A percentile compares a stretch with the other conserved stretches of the same genome.
Evolutionary conservation across 2,888 invertebrate genomes (phyloP).

Genomic region (Phymatocera aterrima): DNA sequence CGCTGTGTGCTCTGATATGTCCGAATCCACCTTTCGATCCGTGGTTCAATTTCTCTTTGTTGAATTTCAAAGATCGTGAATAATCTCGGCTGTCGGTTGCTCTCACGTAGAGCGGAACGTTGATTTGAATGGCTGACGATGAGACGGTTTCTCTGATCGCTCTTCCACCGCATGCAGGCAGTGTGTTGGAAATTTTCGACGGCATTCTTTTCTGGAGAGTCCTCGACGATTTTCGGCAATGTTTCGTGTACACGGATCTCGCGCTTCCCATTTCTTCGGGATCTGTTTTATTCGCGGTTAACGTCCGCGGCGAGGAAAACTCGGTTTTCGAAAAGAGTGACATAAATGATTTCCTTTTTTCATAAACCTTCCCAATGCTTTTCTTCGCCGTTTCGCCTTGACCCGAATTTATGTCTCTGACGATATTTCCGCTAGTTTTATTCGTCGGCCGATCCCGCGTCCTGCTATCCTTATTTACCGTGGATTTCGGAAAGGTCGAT

Average conservation of each 20-base stretch:
- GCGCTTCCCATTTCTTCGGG: conserved; percentile 3
- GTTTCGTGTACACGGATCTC: conserved; percentile 24
- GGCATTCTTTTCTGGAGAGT: conserved; percentile 3
- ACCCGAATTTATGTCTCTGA: neutral
- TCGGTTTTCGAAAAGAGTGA: neutral
- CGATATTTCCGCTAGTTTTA: neutral
- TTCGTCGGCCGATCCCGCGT: neutral
- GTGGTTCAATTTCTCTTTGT: neutral
- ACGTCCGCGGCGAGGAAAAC: neutral
- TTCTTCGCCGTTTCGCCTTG: neutral
- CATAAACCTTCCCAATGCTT: neutral
- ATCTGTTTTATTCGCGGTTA: neutral
- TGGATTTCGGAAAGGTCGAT: conserved; percentile 41
- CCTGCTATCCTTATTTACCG: neutral
- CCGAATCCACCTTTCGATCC: conserved; percentile 5
- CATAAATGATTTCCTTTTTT: conserved; percentile 21
- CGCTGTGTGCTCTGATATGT: conserved; percentile 4
- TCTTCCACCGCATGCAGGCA: neutral
- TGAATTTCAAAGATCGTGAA: neutral
- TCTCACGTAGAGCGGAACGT: conserved; percentile 1
- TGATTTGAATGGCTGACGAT: neutral
- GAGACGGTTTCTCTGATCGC: neutral
- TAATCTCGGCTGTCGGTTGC: neutral
- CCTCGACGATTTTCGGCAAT: conserved; percentile 23
- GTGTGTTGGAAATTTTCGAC: conserved; percentile 2